Percentiles rank a stretch among this genome's conserved stretches.
phyloP scores from a whole-genome alignment of 2,888 invertebrate species.

The Ochropleura plecta region DNA sequence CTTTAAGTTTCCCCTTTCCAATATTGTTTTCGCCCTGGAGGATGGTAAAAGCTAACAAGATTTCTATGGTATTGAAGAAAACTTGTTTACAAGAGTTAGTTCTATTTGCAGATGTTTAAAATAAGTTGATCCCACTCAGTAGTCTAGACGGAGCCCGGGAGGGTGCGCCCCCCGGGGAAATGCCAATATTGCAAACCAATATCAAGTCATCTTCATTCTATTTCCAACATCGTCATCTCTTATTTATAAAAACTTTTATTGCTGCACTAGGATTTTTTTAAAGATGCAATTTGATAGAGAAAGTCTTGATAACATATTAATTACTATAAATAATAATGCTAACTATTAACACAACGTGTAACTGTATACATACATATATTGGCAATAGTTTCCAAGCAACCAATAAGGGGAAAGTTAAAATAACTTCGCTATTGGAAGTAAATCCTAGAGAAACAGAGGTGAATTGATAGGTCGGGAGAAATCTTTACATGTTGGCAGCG shows the following conservation, averaged over 20 bases:
- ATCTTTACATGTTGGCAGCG: conserved; percentile 40
- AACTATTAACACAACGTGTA: conserved; percentile 28
- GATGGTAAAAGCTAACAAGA: conserved; percentile 70
- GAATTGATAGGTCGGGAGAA: conserved; percentile 52
- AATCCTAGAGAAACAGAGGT: conserved; percentile 33
- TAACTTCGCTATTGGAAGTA: conserved; percentile 19
- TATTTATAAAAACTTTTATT: conserved; percentile 44
- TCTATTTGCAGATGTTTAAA: conserved; percentile 75
- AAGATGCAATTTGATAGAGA: conserved; percentile 29
- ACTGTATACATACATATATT: conserved; percentile 34
- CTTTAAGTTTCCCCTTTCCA: conserved; percentile 35
- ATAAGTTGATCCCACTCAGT: conserved; percentile 78
- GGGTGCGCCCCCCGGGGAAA: conserved; percentile 81
- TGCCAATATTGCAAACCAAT: conserved; percentile 83
- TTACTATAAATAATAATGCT: conserved; percentile 48
- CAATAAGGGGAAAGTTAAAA: conserved; percentile 53
- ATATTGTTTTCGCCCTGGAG: conserved; percentile 31
- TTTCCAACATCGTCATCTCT: conserved; percentile 64
- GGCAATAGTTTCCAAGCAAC: conserved; percentile 25
- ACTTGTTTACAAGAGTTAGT: conserved; percentile 75
- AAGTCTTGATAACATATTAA: conserved; percentile 42
- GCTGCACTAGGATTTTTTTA: conserved; percentile 26
- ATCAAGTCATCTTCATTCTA: conserved; percentile 80
- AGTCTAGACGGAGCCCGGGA: conserved; percentile 84
- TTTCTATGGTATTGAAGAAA: conserved; percentile 67